Conservation (phyloP, 2,888 invertebrate species). For the Ceratothoa steindachneri region DNA sequence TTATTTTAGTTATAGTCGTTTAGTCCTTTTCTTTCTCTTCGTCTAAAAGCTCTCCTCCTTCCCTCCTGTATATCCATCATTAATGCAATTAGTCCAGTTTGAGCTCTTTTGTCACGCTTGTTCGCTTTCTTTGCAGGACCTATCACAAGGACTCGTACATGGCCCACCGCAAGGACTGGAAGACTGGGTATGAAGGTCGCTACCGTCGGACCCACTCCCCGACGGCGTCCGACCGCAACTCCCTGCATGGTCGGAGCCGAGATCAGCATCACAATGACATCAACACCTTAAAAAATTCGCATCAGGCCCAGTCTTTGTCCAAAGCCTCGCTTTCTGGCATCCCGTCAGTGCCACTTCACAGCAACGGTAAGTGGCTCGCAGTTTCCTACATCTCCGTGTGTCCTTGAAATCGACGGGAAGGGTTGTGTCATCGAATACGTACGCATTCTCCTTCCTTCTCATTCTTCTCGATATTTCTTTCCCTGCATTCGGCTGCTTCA, state of each 20-base stretch:
- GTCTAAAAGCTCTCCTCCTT: too few relatives aligned
- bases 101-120: too few relatives aligned
- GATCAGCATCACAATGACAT: conserved; percentile 15
- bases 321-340: neutral
- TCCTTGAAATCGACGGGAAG: too few relatives aligned
- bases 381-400: too few relatives aligned
- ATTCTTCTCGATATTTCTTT: too few relatives aligned
- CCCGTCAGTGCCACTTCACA: neutral
- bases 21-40: too few relatives aligned
- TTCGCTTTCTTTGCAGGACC: conserved; percentile 61
- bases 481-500: too few relatives aligned
- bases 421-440: too few relatives aligned
- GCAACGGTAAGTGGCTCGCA: neutral
- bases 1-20: too few relatives aligned
- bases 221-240: conserved; percentile 49
- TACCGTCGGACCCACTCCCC: conserved; percentile 72
- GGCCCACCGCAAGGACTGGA: conserved; percentile 67
- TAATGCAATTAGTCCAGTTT: too few relatives aligned
- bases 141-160: conserved; percentile 73
- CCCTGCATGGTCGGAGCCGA: conserved; percentile 17
- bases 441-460: too few relatives aligned
- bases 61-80: too few relatives aligned
- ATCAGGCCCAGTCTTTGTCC: neutral
- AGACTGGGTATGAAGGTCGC: conserved; percentile 67
- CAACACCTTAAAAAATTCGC: conserved; percentile 4